A percentile compares a stretch with the other conserved stretches of the same genome.
phyloP scores from a whole-genome alignment of 2,888 invertebrate species.

The Anoncus sp. region DNA sequence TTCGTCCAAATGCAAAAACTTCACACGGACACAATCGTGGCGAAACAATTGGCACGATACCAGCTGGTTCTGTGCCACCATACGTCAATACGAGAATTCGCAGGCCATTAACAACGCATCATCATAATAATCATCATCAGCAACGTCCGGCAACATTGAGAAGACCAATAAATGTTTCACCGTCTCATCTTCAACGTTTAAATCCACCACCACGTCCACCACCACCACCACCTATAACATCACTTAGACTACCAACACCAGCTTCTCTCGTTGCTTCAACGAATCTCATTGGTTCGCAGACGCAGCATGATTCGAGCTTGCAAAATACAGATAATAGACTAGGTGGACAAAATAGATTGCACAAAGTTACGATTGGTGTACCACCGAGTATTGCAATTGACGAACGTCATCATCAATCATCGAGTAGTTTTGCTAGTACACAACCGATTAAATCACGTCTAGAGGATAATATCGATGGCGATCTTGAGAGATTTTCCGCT shows the following conservation, averaged over 20 bases:
- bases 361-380: slow-evolving; percentile 50
- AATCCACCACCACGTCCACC: slow-evolving; percentile 75
- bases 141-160: slow-evolving; percentile 74
- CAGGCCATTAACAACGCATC: slow-evolving; percentile 38
- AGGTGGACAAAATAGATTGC: slow-evolving; percentile 42
- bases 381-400: slow-evolving; percentile 52
- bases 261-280: slow-evolving; percentile 71
- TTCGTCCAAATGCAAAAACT: slow-evolving; percentile 87
- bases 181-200: slow-evolving; percentile 66
- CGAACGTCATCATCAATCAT: slow-evolving; percentile 64
- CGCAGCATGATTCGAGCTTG: slow-evolving; percentile 82
- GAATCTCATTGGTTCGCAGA: slow-evolving; percentile 76
- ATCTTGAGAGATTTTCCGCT: slow-evolving; percentile 76
- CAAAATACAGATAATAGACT: slow-evolving; percentile 51
- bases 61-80: slow-evolving; percentile 43
- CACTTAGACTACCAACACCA: slow-evolving; percentile 70
- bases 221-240: slow-evolving; percentile 64
- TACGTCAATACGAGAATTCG: slow-evolving; percentile 47
- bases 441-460: slow-evolving; percentile 70
- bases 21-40: slow-evolving; percentile 83
- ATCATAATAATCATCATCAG: slow-evolving; percentile 64
- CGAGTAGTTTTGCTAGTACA: slow-evolving; percentile 2
- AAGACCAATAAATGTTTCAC: slow-evolving; percentile 48
- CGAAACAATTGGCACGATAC: slow-evolving; percentile 75
- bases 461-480: slow-evolving; percentile 79